Evolutionary conservation across 2,888 invertebrate genomes (phyloP), one percentile per base, ranked within the genome.

Genomic region (Drosophila cracens): DNA sequence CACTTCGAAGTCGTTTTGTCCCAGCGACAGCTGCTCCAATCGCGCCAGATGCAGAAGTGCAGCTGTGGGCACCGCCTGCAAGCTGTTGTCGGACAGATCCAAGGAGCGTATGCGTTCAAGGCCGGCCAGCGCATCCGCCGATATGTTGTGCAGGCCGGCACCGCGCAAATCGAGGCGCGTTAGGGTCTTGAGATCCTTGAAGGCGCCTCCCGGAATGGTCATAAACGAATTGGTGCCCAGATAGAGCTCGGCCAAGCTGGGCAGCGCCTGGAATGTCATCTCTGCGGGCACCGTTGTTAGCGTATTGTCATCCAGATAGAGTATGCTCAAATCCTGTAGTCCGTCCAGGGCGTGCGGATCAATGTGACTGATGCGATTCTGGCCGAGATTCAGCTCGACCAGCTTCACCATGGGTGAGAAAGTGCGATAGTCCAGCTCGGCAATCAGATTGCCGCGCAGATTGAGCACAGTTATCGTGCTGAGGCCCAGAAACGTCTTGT

Each of bases 261-360:
- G 96, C 84, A 97, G 93, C 4, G 96, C 94, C 31, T 95, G 94
- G 87, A 97, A 95, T 31, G 90, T 92, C 1, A 96, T 95, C 25
- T 95, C 93, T 2, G 96, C 96, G 25, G 97, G 97, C 60, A 98
- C 96, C 2, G 95, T 94, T 80, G 95, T 96, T 74, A 98, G 92
- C 72, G 96, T 96, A 92, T 98, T 98, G 91, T 97, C 97, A 90
- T 98, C 97, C 75, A 98, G 94, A 92, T 97, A 97, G 18, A 98
- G 93, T 27, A 97, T 96, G 73, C 97, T 94, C 66, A 98, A 94
- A n/a, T 96, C 95, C 6, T 95, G 94, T 60, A 98, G 93, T 2
- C 96, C 97, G 60, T 96, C 95, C 84, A 98, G 96, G 4, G 97
- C 96, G 76, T 94, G 94, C 0, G 96, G 95, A 87, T 97, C 97